Percentiles rank a stretch among this genome's conserved stretches.
Evolutionary conservation across 2,113 vertebrate genomes (phyloP).

Genomic region (Mesoclemmys tuberculata): DNA sequence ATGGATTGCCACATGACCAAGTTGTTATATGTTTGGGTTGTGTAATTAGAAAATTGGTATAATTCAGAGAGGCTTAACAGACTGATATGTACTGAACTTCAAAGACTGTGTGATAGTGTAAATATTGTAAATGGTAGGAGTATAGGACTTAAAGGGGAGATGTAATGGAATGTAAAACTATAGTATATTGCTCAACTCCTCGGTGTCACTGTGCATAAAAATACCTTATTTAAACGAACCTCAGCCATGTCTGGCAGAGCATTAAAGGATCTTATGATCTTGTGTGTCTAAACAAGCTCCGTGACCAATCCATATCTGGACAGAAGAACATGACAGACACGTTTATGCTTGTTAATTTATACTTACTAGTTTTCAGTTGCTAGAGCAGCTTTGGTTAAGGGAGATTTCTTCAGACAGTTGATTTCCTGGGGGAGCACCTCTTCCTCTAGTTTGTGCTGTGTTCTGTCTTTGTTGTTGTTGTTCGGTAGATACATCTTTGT

Average conservation of each 20-base stretch:
- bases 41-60: background rate
- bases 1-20: background rate
- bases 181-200: background rate
- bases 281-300: background rate
- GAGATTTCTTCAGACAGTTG: background rate
- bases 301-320: background rate
- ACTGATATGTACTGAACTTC: too few species aligned
- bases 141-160: background rate
- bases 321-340: background rate
- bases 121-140: background rate
- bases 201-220: too few species aligned
- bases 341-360: background rate
- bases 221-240: background rate
- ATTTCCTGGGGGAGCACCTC: background rate
- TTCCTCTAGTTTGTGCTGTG: background rate
- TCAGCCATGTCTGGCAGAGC: background rate
- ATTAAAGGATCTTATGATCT: background rate
- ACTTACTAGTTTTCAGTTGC: background rate
- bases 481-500: background rate
- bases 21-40: background rate
- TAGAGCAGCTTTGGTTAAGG: background rate
- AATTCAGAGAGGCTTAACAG: background rate
- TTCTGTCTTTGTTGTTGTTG: background rate
- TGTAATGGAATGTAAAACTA: background rate
- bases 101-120: background rate